These are phyloP conservation scores for Sphenopsis melanotis DNA, from an alignment of 2,797 vertebrate genomes.

Conservation along the genomic window DNA sequence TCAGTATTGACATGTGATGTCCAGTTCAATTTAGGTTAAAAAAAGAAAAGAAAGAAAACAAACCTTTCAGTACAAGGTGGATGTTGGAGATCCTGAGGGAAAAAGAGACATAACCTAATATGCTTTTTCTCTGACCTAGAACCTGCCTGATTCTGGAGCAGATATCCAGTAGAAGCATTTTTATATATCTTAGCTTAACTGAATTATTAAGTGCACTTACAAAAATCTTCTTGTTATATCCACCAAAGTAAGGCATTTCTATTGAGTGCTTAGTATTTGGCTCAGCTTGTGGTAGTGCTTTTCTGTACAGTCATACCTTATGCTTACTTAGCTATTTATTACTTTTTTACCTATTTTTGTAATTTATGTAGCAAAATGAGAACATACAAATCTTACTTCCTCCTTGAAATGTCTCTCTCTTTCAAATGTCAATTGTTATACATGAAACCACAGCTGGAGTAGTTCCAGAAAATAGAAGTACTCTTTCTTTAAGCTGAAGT, in stretches of 20 bases:
- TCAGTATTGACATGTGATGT: not conserved
- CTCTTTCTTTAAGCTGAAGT: not conserved
- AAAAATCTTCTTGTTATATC: not conserved
- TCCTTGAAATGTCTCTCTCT: not conserved
- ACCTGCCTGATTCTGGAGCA: not conserved
- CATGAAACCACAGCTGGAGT: not conserved
- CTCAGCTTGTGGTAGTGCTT: not conserved
- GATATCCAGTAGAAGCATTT: not conserved
- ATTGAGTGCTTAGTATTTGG: not conserved
- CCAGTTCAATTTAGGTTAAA: not conserved
- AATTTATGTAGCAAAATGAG: not conserved
- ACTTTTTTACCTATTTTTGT: not conserved
- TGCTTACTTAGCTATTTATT: not conserved
- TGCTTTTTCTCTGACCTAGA: not conserved
- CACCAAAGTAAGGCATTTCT: not conserved
- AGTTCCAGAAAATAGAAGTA: not conserved
- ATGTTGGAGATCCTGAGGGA: not conserved
- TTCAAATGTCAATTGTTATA: not conserved
- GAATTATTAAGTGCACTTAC: not conserved
- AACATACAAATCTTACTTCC: not conserved
- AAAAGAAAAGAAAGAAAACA: not conserved
- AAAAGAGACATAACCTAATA: not conserved
- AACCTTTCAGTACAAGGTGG: not conserved
- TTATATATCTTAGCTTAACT: not conserved
- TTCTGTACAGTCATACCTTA: not conserved